Conservation (phyloP, 2,113 vertebrate genomes). For the Pagrus major region DNA sequence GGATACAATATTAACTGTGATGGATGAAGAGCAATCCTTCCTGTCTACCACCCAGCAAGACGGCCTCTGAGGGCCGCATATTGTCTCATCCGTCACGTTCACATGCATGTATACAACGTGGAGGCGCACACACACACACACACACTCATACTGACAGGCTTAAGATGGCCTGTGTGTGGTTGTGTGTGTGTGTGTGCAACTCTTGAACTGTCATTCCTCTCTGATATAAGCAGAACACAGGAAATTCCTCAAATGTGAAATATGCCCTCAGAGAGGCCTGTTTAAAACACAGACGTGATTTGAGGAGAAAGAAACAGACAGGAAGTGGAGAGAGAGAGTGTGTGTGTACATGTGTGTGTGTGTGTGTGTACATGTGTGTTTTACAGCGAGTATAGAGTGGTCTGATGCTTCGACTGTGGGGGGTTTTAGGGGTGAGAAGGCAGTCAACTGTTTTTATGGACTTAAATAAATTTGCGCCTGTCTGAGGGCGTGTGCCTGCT, state of each 20-base stretch:
- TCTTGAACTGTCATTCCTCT: conserved; percentile 25
- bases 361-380: conserved; percentile 6
- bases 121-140: neutral
- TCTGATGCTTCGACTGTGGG: conserved; percentile 4
- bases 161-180: conserved; percentile 34
- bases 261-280: conserved; percentile 52
- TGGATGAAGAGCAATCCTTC: conserved; percentile 9
- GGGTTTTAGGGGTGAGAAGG: conserved; percentile 23
- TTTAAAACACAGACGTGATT: conserved; percentile 38
- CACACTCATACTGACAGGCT: conserved; percentile 9
- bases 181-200: conserved; percentile 11
- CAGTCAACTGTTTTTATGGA: conserved; percentile 60
- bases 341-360: neutral
- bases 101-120: neutral
- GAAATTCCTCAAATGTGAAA: conserved; percentile 74
- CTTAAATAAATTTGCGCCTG: conserved; percentile 46
- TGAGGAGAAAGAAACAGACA: conserved; percentile 27
- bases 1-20: conserved; percentile 12
- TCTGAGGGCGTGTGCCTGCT: conserved; percentile 49
- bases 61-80: conserved; percentile 6
- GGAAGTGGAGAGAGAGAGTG: conserved; percentile 44
- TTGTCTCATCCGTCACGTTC: conserved; percentile 20
- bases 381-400: conserved; percentile 4
- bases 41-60: conserved; percentile 37
- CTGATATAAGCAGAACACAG: conserved; percentile 66